A percentile compares a stretch with the other conserved stretches of the same genome.
Conservation (phyloP, 2,888 invertebrate species). For the Antheraea yamamai region DNA sequence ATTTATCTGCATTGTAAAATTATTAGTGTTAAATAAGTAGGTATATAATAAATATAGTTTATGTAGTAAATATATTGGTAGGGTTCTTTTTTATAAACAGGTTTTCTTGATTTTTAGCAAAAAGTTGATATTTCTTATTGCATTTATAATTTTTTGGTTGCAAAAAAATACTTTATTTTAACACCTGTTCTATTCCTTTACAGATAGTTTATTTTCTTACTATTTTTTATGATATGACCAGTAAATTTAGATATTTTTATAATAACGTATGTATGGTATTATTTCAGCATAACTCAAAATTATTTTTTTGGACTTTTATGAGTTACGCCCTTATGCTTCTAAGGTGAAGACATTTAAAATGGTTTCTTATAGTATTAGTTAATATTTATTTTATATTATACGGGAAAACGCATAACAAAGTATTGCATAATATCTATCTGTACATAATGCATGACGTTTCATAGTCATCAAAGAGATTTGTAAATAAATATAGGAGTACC, state of each 20-base stretch:
- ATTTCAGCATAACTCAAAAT: not conserved
- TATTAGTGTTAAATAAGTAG: not conserved
- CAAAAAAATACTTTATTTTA: not conserved
- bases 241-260: not conserved
- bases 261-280: not conserved
- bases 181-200: not conserved
- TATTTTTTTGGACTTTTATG: not conserved
- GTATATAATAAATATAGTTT: not conserved
- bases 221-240: not conserved
- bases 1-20: not conserved
- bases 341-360: not conserved
- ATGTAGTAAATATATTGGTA: not conserved
- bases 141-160: not conserved
- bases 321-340: not conserved
- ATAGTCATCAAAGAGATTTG: slow-evolving; percentile 23
- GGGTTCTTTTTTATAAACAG: not conserved
- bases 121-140: not conserved
- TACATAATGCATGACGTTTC: slow-evolving; percentile 37
- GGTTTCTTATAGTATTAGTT: slow-evolving; percentile 9
- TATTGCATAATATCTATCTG: slow-evolving; percentile 48
- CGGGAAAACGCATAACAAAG: slow-evolving; percentile 42
- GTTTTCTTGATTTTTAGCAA: not conserved
- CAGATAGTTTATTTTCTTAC: not conserved
- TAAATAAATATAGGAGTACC: slow-evolving; percentile 55
- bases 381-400: slow-evolving; percentile 28